Base-by-base conservation (phyloP, 2,113 vertebrate genomes). In the Etheostoma cragini region DNA sequence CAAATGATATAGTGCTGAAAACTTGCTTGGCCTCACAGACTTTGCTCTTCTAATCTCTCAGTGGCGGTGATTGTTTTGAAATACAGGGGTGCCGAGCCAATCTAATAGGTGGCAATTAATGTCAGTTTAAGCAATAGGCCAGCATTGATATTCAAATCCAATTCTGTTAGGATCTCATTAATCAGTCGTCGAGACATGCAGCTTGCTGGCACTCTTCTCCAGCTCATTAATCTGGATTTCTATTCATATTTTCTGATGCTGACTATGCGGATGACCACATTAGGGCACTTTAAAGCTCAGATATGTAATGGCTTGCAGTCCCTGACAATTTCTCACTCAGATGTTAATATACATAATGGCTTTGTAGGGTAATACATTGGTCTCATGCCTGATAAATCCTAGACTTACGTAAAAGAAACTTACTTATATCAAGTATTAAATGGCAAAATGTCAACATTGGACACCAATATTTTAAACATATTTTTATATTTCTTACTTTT, bases 41-140 rank as follows among this genome's bases (percentile, higher is more conserved):
- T 57, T 76, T 76, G 71, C 61, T 79, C 76, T 38, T 83, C 56
- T 79, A 89, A 88, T 88, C 81, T 84, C 76, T 82, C 64, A 57
- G 83, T 85, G 38, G 69, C 2, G 8, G 58, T 62, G 80, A 88
- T 88, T 93, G 87, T 91, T 88, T 83, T 89, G 83, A 88, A 90
- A 89, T 88, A 76, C 75, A 80, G 52, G 68, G 81, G 80, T 73
- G 71, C 81, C 54, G 38, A 83, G 42, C 73, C 71, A 89, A 85
- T 92, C 75, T 88, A 91, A 90, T 87, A 87, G 86, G 87, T 87
- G 81, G 86, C 89, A 89, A 93, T 93, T 92, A 90, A 88, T 92
- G 90, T 90, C 87, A 85, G 66, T 75, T 90, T 81, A 90, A 88
- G 79, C 77, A 86, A 86, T 77, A 85, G 85, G 45, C 54, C 69